Evolutionary conservation across 2,888 invertebrate species (phyloP), one percentile per base, ranked within the genome.

Genomic region (Blastobasis adustella): DNA sequence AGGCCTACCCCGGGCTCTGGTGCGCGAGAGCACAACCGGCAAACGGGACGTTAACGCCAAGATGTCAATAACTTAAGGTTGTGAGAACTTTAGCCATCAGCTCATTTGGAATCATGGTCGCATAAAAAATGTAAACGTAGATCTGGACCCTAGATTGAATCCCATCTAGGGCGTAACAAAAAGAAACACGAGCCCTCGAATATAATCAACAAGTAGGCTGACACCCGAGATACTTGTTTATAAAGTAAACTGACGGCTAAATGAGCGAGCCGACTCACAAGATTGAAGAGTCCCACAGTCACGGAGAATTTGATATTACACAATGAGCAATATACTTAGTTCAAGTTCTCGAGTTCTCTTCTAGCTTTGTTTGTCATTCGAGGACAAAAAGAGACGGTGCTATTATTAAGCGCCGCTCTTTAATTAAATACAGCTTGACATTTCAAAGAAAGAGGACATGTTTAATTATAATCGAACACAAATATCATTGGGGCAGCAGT

Each of bases 361-460:
- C 59, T 63, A 63, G 57, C 62, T 66, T 63, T 66, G 67, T 67
- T 67, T 62, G 63, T 61, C 53, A 54, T 58, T 54, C 57, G 57
- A 65, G 59, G 66, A 69, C 69, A 73, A 73, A 77, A 75, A 75
- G 71, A 66, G 70, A 66, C 67, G 64, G 62, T 71, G 77, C 82
- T 83, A 84, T 81, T 74, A 80, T 78, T 82, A 83, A 65, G 65
- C 66, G 63, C 55, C 63, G 59, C 65, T 70, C 69, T 82, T 82
- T 86, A 87, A 88, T 88, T 87, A 85, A 82, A 85, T 73, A 79
- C 80, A 79, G 82, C 79, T 79, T 87, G 88, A 86, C 88, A 88
- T 88, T 88, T 88, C 75, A 82, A 81, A 84, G 81, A 85, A 87
- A 72, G 82, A 84, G 88, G 87, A 80, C 88, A 79, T 66, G 81